Evolutionary conservation across 2,113 vertebrate genomes (phyloP).

Genomic region (Argyrosomus japonicus): DNA sequence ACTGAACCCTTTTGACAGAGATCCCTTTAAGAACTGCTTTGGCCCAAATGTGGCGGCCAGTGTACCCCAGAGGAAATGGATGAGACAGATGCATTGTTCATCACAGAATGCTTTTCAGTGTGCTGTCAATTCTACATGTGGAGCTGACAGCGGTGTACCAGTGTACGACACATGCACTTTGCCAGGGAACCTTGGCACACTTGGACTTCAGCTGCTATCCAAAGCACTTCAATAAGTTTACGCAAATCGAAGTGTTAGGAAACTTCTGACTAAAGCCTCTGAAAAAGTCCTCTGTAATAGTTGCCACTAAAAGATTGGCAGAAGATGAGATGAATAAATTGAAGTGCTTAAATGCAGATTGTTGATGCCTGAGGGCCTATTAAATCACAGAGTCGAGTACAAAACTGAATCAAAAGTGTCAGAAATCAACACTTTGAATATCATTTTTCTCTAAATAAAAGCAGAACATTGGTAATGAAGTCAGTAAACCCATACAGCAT

Average conservation of each 20-base stretch:
- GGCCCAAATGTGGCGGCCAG: slow-evolving; percentile 29
- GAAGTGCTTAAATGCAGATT: slow-evolving; percentile 16
- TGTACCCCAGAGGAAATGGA: slow-evolving; percentile 51
- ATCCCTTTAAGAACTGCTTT: slow-evolving; percentile 50
- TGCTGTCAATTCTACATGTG: slow-evolving; percentile 24
- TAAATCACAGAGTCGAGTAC: neutral
- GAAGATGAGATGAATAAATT: slow-evolving; percentile 29
- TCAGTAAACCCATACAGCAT: neutral
- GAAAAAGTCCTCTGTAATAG: neutral
- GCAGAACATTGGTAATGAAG: neutral
- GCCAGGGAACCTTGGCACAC: slow-evolving; percentile 25
- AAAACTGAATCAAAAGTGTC: neutral
- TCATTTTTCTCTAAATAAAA: slow-evolving; percentile 13
- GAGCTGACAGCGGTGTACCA: neutral
- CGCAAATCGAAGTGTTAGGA: neutral
- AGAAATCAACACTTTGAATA: slow-evolving; percentile 4
- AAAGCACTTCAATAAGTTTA: slow-evolving; percentile 2
- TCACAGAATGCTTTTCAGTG: slow-evolving; percentile 48
- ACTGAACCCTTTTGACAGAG: slow-evolving; percentile 52
- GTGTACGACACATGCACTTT: neutral
- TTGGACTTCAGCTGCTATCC: slow-evolving; percentile 27
- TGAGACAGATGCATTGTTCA: slow-evolving; percentile 68
- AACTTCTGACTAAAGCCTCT: slow-evolving; percentile 1
- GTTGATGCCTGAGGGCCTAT: slow-evolving; percentile 34
- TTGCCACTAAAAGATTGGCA: slow-evolving; percentile 1